Conservation (phyloP, 2,888 invertebrate genomes). For the Aproaerema taeniolella region DNA sequence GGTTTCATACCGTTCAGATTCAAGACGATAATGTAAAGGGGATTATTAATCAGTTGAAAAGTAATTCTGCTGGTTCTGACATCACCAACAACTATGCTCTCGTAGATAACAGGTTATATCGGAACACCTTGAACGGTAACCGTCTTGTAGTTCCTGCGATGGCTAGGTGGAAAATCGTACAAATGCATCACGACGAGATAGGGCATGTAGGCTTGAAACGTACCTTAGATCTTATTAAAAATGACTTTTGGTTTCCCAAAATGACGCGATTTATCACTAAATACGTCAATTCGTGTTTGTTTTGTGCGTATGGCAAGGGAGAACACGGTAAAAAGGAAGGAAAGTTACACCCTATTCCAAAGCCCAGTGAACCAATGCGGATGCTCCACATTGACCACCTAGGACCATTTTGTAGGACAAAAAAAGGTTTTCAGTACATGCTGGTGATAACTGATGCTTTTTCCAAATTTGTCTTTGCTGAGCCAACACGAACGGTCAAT, state of each 20-base stretch:
- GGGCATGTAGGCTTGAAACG: slow-evolving; percentile 30
- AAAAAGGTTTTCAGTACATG: slow-evolving; percentile 19
- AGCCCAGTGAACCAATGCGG: slow-evolving; percentile 21
- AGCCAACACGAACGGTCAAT: slow-evolving; percentile 21
- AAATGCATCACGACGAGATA: slow-evolving; percentile 35
- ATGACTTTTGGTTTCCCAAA: slow-evolving; percentile 31
- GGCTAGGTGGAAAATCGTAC: slow-evolving; percentile 30
- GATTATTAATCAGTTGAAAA: slow-evolving; percentile 17
- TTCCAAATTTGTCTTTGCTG: slow-evolving; percentile 18
- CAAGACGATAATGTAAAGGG: slow-evolving; percentile 20
- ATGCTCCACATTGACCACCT: slow-evolving; percentile 20
- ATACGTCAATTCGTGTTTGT: slow-evolving; percentile 27
- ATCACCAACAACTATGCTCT: slow-evolving; percentile 21
- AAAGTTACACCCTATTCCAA: slow-evolving; percentile 23
- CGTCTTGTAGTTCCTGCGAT: slow-evolving; percentile 28
- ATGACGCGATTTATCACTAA: slow-evolving; percentile 27
- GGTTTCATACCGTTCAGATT: slow-evolving; percentile 23
- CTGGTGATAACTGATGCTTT: slow-evolving; percentile 22
- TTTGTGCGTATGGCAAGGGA: slow-evolving; percentile 33
- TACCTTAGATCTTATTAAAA: slow-evolving; percentile 29
- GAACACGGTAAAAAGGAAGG: slow-evolving; percentile 20
- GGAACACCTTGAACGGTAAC: slow-evolving; percentile 24
- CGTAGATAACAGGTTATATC: slow-evolving; percentile 20
- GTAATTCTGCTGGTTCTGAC: slow-evolving; percentile 10
- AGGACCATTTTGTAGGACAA: slow-evolving; percentile 2